These are phyloP conservation scores for Amphipoea lucens DNA, from an alignment of 2,888 invertebrate genomes.

Conservation along the genomic window DNA sequence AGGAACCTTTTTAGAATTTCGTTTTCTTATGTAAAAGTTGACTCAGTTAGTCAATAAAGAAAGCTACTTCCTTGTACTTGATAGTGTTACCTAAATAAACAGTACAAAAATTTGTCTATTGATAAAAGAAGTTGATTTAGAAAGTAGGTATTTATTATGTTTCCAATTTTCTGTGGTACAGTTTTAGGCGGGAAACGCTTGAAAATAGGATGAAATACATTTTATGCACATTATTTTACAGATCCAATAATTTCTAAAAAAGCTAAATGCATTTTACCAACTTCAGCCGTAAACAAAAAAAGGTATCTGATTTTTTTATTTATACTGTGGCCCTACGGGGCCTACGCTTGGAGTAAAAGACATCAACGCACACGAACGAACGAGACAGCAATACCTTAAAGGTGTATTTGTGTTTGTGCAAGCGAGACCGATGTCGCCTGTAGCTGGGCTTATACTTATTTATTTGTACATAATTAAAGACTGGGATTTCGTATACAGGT, in stretches of 20 bases:
- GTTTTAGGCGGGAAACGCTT: conserved; percentile 7
- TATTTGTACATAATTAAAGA: conserved; percentile 82
- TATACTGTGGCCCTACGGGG: conserved; percentile 75
- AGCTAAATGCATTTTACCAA: neutral
- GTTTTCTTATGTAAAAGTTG: neutral
- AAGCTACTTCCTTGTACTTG: conserved; percentile 24
- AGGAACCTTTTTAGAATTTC: conserved; percentile 46
- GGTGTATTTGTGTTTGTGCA: conserved; percentile 74
- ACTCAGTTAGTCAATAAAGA: conserved; percentile 11
- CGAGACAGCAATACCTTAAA: conserved; percentile 73
- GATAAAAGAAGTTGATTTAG: conserved; percentile 25
- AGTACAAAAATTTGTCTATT: neutral
- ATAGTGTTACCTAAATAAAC: conserved; percentile 24
- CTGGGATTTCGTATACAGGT: conserved; percentile 84
- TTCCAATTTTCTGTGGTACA: neutral
- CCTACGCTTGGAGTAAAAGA: conserved; percentile 84
- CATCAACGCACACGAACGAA: conserved; percentile 84
- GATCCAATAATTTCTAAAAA: neutral
- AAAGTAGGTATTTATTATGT: neutral
- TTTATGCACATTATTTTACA: conserved; percentile 12
- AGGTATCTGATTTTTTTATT: conserved; percentile 50
- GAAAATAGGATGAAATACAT: neutral
- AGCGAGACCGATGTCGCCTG: conserved; percentile 81
- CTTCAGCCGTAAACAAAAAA: conserved; percentile 14
- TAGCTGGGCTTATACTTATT: conserved; percentile 83